Evolutionary conservation across 2,888 invertebrate genomes (phyloP).

Genomic region (Ptilodon capucinus): DNA sequence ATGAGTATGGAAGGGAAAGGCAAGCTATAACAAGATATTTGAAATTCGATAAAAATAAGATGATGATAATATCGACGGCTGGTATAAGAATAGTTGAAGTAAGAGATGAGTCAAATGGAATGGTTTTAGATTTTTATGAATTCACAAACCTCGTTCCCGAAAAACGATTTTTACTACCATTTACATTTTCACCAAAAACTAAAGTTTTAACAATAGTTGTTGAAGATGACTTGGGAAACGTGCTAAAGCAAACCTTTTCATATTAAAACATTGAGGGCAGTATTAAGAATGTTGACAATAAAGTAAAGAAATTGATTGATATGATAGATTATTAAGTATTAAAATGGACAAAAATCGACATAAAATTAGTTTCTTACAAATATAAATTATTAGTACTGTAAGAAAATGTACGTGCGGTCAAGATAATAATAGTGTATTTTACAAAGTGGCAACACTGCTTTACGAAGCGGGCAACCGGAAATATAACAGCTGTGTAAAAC

Average conservation of each 20-base stretch:
- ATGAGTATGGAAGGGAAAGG: conserved; percentile 79
- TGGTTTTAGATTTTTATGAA: conserved; percentile 85
- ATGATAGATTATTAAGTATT: conserved; percentile 15
- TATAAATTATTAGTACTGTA: background rate
- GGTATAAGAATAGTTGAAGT: conserved; percentile 87
- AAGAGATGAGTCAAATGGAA: conserved; percentile 82
- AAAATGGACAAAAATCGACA: background rate
- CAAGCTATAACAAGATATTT: conserved; percentile 78
- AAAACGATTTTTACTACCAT: conserved; percentile 82
- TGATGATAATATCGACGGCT: conserved; percentile 83
- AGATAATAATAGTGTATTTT: conserved; percentile 22
- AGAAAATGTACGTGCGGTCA: conserved; percentile 14
- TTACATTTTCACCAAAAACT: conserved; percentile 74
- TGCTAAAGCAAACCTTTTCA: conserved; percentile 85
- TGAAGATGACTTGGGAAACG: conserved; percentile 86
- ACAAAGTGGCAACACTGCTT: conserved; percentile 38
- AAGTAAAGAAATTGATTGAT: conserved; percentile 39
- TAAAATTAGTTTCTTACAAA: background rate
- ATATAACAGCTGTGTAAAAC: conserved; percentile 26
- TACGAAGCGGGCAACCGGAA: conserved; percentile 38
- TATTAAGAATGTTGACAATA: conserved; percentile 66
- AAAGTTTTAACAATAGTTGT: conserved; percentile 83
- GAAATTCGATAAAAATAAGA: conserved; percentile 81
- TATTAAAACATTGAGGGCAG: conserved; percentile 50
- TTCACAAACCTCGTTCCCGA: conserved; percentile 82